Conservation (phyloP, 92 coral and sea anemone genomes). For the Muricea muricata region DNA sequence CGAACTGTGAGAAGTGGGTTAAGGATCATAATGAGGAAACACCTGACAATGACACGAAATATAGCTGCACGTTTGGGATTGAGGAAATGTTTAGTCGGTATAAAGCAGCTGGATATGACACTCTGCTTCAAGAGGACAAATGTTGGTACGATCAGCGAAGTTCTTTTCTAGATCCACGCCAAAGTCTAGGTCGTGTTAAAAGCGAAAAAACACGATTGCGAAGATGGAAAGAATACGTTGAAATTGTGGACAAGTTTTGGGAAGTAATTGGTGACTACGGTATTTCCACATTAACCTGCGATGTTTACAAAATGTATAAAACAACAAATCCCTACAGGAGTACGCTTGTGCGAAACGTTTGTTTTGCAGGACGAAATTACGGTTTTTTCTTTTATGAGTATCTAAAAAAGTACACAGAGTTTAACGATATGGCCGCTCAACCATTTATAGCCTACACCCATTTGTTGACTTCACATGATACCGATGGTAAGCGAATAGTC, state of each 20-base stretch:
- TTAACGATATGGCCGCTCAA: conserved; percentile 46
- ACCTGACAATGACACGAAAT: not conserved
- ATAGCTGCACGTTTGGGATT: not conserved
- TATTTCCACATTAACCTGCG: conserved; percentile 73
- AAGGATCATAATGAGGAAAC: no score
- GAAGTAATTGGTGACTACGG: conserved; percentile 74
- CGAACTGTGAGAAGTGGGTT: not conserved
- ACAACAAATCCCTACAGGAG: conserved; percentile 72
- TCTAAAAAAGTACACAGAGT: conserved; percentile 63
- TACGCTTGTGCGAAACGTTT: conserved; percentile 35
- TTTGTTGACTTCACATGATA: conserved; percentile 88
- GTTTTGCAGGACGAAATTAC: conserved; percentile 76
- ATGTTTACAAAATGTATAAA: conserved; percentile 61
- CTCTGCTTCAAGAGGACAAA: conserved; percentile 9
- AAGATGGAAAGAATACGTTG: conserved; percentile 16
- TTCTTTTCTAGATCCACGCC: conserved; percentile 53
- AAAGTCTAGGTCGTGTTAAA: conserved; percentile 11
- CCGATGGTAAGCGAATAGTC: conserved; percentile 74
- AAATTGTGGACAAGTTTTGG: conserved; percentile 30
- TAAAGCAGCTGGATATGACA: conserved; percentile 11
- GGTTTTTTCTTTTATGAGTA: conserved; percentile 73
- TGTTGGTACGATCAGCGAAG: conserved; percentile 25
- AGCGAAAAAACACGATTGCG: not conserved
- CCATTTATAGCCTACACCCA: conserved; percentile 86
- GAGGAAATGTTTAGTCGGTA: conserved; percentile 26